phyloP scores from a whole-genome alignment of 1,140 invertebrate genomes.

The Sitobion miscanthi region DNA sequence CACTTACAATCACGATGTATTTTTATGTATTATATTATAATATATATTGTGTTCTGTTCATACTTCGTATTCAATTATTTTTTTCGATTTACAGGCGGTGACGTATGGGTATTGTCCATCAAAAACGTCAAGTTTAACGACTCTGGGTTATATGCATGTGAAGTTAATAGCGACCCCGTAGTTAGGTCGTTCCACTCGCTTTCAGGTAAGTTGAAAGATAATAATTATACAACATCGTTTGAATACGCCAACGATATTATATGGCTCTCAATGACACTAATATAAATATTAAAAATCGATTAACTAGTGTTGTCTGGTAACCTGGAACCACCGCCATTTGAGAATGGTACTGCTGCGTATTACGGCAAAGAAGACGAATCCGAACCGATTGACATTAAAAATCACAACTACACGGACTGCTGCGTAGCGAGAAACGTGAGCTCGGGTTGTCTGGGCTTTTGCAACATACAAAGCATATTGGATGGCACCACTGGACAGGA shows the following conservation, averaged over 20 bases:
- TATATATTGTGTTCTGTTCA: neutral
- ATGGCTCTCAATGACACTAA: neutral
- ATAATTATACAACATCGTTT: neutral
- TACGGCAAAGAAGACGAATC: constrained; percentile 54
- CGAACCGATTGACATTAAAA: constrained; percentile 63
- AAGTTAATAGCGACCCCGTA: constrained; percentile 80
- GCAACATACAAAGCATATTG: constrained; percentile 80
- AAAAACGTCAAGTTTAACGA: constrained; percentile 72
- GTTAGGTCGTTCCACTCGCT: constrained; percentile 78
- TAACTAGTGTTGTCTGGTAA: constrained; percentile 67
- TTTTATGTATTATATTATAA: neutral
- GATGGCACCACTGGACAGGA: constrained; percentile 79
- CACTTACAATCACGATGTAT: neutral
- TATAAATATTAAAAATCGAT: neutral
- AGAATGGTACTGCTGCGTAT: constrained; percentile 53
- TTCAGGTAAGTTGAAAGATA: constrained; percentile 67
- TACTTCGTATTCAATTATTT: neutral
- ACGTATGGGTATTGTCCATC: constrained; percentile 84
- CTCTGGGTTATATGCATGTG: constrained; percentile 80
- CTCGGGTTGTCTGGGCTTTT: constrained; percentile 75
- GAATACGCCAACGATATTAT: too few relatives aligned
- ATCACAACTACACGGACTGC: constrained; percentile 79
- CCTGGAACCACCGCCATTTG: constrained; percentile 59
- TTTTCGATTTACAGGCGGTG: constrained; percentile 68
- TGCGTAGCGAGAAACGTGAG: constrained; percentile 74